Conservation (phyloP, 2,113 vertebrate species). For the Lethenteron reissneri region DNA sequence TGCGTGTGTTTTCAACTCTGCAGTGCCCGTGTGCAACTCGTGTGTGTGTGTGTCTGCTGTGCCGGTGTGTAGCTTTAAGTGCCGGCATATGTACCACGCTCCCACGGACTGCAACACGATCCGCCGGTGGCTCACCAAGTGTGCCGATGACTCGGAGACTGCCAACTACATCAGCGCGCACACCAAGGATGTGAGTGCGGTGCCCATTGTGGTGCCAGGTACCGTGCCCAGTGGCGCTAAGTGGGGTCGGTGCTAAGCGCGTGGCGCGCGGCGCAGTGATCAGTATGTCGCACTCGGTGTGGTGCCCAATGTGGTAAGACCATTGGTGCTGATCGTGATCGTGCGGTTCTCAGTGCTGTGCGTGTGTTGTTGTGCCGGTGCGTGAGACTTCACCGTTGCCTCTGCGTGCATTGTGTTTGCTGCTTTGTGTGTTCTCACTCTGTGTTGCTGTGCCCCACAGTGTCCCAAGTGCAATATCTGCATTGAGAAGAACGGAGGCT, state of each 20-base stretch:
- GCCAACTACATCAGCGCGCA: slow-evolving; percentile 99
- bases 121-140: slow-evolving; percentile 95
- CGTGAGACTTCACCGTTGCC: neutral
- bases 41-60: neutral
- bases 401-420: neutral
- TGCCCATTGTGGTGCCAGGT: neutral
- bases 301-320: too few species aligned
- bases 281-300: neutral
- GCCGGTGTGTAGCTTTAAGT: slow-evolving; percentile 54
- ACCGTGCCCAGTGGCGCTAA: neutral
- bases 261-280: neutral
- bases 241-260: neutral
- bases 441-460: slow-evolving; percentile 20
- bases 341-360: too few species aligned
- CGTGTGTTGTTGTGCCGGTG: neutral
- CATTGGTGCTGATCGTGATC: too few species aligned
- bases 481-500: slow-evolving; percentile 99
- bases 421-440: neutral
- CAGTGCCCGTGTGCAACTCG: neutral
- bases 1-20: neutral
- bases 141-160: slow-evolving; percentile 97
- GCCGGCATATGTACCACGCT: slow-evolving; percentile 98
- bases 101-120: slow-evolving; percentile 97
- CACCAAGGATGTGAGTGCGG: slow-evolving; percentile 88
- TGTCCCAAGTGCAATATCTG: slow-evolving; percentile 99